These are phyloP conservation scores for Nemotelus nigrinus DNA, from an alignment of 2,888 invertebrate species.

Conservation along the genomic window DNA sequence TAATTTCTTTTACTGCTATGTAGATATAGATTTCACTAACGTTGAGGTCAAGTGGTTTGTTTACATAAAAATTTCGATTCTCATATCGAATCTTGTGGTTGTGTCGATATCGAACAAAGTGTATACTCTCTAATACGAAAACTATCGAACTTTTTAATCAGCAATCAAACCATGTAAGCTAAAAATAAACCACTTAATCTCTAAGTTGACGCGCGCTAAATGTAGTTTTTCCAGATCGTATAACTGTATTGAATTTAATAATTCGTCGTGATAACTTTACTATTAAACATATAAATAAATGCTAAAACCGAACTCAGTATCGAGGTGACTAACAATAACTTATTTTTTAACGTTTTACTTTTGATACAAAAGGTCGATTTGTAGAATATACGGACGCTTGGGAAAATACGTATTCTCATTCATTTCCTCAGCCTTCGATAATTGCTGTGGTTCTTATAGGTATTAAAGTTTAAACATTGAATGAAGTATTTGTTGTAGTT, in stretches of 20 bases:
- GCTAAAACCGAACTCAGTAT: conserved; percentile 5
- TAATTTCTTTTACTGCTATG: background rate
- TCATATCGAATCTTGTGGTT: too few relatives aligned
- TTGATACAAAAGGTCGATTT: conserved; percentile 66
- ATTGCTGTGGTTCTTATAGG: conserved; percentile 78
- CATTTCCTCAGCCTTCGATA: conserved; percentile 76
- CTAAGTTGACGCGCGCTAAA: too few relatives aligned
- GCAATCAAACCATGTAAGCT: too few relatives aligned
- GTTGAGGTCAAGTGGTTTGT: background rate
- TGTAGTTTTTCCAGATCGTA: too few relatives aligned
- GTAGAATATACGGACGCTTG: conserved; percentile 75
- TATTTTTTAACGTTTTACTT: conserved; percentile 6
- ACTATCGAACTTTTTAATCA: too few relatives aligned
- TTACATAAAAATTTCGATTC: too few relatives aligned
- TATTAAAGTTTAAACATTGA: conserved; percentile 59
- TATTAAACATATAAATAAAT: background rate
- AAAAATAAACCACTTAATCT: too few relatives aligned
- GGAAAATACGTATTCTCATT: conserved; percentile 76
- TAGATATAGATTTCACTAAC: conserved; percentile 3
- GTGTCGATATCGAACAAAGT: too few relatives aligned
- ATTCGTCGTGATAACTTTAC: too few relatives aligned
- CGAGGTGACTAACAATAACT: conserved; percentile 29
- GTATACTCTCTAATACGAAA: too few relatives aligned
- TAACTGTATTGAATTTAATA: too few relatives aligned
- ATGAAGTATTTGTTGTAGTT: background rate